Percentiles rank a stretch among this genome's conserved stretches.
Evolutionary conservation across 2,888 invertebrate species (phyloP).

Genomic region (Tromatobia lineatoria): DNA sequence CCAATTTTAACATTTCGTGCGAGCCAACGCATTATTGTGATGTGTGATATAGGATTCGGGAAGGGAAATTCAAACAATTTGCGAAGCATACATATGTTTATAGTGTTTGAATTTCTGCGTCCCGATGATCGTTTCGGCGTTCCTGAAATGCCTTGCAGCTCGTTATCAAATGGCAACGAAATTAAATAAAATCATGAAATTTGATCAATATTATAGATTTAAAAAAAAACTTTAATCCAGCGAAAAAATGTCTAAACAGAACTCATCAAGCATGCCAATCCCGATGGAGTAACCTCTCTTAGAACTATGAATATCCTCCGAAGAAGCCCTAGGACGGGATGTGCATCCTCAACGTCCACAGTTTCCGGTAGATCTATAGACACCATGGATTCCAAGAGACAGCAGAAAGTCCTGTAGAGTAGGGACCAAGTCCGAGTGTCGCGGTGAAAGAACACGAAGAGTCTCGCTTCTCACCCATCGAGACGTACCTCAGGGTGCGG

Average conservation of each 20-base stretch:
- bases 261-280: background rate
- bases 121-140: no score
- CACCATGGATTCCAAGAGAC: conserved; percentile 18
- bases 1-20: no score
- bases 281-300: background rate
- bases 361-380: conserved; percentile 13
- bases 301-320: background rate
- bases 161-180: no score
- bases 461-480: background rate
- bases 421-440: background rate
- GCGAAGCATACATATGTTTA: no score
- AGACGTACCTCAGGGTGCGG: conserved; percentile 61
- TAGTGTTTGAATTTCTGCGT: no score
- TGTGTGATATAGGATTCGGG: no score
- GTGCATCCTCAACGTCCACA: conserved; percentile 1
- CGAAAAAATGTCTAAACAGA: background rate
- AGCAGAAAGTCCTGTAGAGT: background rate
- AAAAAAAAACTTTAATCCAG: no score
- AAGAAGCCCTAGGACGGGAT: conserved; percentile 11
- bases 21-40: no score
- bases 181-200: no score
- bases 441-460: background rate
- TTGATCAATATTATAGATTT: no score
- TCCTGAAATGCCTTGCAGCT: no score
- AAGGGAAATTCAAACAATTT: no score